phyloP scores from a whole-genome alignment of 1,140 invertebrate genomes.

The Leptestheria dahalacensis region DNA sequence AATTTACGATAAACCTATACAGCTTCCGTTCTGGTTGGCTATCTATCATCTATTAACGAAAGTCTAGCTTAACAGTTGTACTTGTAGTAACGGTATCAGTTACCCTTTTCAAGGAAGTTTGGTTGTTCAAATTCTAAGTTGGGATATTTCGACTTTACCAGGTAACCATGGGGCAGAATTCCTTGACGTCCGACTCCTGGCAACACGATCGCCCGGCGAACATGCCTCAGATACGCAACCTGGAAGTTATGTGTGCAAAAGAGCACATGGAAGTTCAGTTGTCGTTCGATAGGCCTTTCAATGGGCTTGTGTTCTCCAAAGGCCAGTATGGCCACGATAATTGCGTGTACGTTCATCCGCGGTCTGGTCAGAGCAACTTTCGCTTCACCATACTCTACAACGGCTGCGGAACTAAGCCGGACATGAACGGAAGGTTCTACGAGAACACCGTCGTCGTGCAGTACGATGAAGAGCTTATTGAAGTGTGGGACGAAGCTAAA shows the following conservation, averaged over 20 bases:
- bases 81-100: too few species aligned
- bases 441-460: constrained; percentile 90
- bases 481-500: constrained; percentile 92
- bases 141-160: too few species aligned
- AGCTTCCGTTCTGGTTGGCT: too few species aligned
- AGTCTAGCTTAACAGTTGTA: too few species aligned
- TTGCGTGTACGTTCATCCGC: constrained; percentile 80
- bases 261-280: constrained; percentile 72
- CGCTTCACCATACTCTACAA: constrained; percentile 84
- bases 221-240: constrained; percentile 62
- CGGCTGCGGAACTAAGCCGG: constrained; percentile 79
- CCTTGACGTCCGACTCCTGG: constrained; percentile 32
- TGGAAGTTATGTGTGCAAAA: constrained; percentile 79
- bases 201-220: constrained; percentile 58
- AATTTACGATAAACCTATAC: too few species aligned
- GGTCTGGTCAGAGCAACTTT: constrained; percentile 67
- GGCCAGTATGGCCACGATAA: constrained; percentile 65
- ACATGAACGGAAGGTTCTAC: constrained; percentile 84
- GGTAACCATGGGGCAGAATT: background rate
- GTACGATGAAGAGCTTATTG: constrained; percentile 79
- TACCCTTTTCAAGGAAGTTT: too few species aligned
- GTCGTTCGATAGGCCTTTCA: constrained; percentile 76
- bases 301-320: constrained; percentile 84
- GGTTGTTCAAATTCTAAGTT: too few species aligned
- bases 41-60: too few species aligned